These are phyloP conservation scores for Tetragonula carbonaria DNA, from an alignment of 2,888 invertebrate genomes.

Conservation along the genomic window DNA sequence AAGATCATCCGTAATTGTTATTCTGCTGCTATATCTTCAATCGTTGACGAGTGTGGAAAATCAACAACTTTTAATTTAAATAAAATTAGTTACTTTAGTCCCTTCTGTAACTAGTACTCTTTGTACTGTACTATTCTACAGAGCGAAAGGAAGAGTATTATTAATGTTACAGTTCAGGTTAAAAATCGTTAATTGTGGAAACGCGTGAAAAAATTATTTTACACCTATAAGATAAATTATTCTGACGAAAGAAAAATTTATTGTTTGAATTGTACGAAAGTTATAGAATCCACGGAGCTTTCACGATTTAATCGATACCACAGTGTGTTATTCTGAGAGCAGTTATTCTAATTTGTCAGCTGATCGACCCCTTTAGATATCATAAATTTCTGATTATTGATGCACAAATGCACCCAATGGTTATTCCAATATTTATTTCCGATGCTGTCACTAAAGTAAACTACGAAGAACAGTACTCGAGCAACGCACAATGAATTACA, in stretches of 20 bases:
- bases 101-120: neutral
- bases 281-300: neutral
- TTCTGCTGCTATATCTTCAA: neutral
- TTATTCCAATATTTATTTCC: slow-evolving; percentile 1
- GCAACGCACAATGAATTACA: neutral
- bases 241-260: neutral
- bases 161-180: neutral
- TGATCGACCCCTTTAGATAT: neutral
- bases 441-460: neutral
- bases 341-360: slow-evolving; percentile 11
- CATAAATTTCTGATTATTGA: slow-evolving; percentile 16
- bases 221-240: neutral
- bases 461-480: neutral
- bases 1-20: neutral
- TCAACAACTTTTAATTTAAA: neutral
- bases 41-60: no score
- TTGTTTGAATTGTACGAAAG: neutral
- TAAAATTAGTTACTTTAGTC: neutral
- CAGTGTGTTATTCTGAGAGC: neutral
- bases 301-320: neutral
- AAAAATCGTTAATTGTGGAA: neutral
- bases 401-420: neutral
- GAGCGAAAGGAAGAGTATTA: no score
- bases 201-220: neutral
- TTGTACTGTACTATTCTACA: neutral